phyloP scores from a whole-genome alignment of 2,888 invertebrate genomes.

The Saturnia pavonia region DNA sequence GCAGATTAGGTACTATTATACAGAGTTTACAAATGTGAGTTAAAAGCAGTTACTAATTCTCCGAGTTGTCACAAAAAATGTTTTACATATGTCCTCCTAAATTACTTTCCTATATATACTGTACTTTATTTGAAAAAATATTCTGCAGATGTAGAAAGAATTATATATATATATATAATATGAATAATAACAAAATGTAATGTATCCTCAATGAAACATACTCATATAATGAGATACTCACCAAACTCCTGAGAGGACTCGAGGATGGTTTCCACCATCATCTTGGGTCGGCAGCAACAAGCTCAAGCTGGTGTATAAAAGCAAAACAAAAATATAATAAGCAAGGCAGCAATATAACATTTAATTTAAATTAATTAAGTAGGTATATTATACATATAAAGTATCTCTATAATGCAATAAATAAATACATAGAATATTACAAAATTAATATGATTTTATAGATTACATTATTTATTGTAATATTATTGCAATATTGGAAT shows the following conservation, averaged over 20 bases:
- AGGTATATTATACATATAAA: not conserved
- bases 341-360: conserved; percentile 25
- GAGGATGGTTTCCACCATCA: conserved; percentile 78
- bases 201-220: not conserved
- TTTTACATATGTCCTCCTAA: no score
- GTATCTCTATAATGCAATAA: not conserved
- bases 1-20: no score
- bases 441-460: no score
- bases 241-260: conserved; percentile 78
- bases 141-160: not conserved
- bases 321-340: conserved; percentile 48
- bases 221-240: conserved; percentile 48
- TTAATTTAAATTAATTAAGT: not conserved
- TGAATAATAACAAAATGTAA: not conserved
- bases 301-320: conserved; percentile 49
- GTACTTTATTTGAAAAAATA: not conserved
- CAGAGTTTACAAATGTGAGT: no score
- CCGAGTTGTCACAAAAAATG: no score
- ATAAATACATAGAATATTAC: not conserved
- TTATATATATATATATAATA: no score
- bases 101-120: no score
- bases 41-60: no score
- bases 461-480: no score
- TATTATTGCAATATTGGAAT: no score
- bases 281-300: conserved; percentile 56